Evolutionary conservation across 2,888 invertebrate species (phyloP), one percentile per base, ranked within the genome.

Genomic region (Sinopyrophorus schimmeli): DNA sequence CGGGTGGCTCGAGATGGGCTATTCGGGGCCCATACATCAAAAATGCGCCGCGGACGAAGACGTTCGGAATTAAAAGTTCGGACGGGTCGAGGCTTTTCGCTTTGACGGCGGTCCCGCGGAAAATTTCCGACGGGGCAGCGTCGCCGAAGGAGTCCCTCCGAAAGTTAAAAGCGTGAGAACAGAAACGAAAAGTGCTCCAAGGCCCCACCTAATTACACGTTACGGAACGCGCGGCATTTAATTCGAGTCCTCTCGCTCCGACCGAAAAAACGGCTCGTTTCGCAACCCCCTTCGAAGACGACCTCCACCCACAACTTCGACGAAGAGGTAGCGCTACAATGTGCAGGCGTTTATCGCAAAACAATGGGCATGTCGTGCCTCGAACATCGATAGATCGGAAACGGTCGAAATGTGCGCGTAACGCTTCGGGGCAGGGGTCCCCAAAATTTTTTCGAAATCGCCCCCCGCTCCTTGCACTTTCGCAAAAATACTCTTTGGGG

Each of bases 131-230:
- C n/a, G n/a, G n/a, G n/a, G n/a, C n/a, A n/a, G n/a, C n/a, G n/a
- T n/a, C n/a, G n/a, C n/a, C n/a, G n/a, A n/a, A n/a, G n/a, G n/a
- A n/a, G n/a, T n/a, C n/a, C n/a, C n/a, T n/a, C n/a, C n/a, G n/a
- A n/a, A 44, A 41, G 39, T 44, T 53, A 48, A 64, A 70, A 70
- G 69, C 70, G 70, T 70, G 71, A 70, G 71, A 71, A 71, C 67
- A 65, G 58, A 64, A 61, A 64, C 62, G 61, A 63, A 67, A 69
- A 64, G 54, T 58, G 67, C 69, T 67, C 61, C 63, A 63, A 66
- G 69, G 67, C 61, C 58, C 62, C 51, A 53, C 60, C 68, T 71
- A 71, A 71, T 71, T 71, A 71, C 65, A 66, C 61, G 69, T 68
- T 69, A 61, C 63, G 60, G 62, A 65, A 65, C 69, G 66, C 69